phyloP scores from a whole-genome alignment of 2,113 vertebrate genomes.

The Barbus barbus region DNA sequence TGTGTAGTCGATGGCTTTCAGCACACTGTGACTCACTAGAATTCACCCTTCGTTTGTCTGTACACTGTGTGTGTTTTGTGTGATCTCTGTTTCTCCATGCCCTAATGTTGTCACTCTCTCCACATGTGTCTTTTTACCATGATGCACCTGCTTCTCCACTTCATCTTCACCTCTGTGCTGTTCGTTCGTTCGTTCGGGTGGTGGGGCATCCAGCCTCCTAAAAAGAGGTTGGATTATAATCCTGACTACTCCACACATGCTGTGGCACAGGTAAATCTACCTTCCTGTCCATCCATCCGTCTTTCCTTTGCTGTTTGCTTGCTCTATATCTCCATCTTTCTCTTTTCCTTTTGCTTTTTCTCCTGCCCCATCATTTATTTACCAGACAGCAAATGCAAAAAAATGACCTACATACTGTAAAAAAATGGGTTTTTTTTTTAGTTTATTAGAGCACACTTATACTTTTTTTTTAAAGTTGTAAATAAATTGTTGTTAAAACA shows the following conservation, averaged over 20 bases:
- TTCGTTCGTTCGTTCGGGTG: slow-evolving; percentile 71
- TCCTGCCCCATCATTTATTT: not conserved
- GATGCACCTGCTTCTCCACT: slow-evolving; percentile 88
- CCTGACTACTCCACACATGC: slow-evolving; percentile 88
- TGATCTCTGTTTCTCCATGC: slow-evolving; percentile 59
- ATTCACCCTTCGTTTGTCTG: slow-evolving; percentile 9
- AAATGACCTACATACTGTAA: not conserved
- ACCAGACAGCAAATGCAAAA: not conserved
- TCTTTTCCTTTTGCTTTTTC: not conserved
- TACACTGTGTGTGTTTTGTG: slow-evolving; percentile 40
- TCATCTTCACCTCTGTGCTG: slow-evolving; percentile 88
- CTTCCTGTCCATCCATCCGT: slow-evolving; percentile 27
- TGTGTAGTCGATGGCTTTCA: not conserved
- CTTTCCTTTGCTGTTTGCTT: slow-evolving; percentile 13
- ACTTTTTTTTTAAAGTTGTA: too few species aligned
- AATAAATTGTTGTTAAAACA: too few species aligned
- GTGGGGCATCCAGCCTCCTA: slow-evolving; percentile 90
- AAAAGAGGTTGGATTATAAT: slow-evolving; percentile 99
- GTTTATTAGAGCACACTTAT: too few species aligned
- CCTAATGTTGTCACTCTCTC: slow-evolving; percentile 94
- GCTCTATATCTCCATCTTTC: slow-evolving; percentile 42
- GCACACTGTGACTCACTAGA: not conserved
- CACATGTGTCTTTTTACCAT: slow-evolving; percentile 82
- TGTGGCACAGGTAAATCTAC: slow-evolving; percentile 89
- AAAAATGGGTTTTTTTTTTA: too few species aligned